Base-by-base conservation (phyloP, 2,888 invertebrate species). In the Cyaniris semiargus region DNA sequence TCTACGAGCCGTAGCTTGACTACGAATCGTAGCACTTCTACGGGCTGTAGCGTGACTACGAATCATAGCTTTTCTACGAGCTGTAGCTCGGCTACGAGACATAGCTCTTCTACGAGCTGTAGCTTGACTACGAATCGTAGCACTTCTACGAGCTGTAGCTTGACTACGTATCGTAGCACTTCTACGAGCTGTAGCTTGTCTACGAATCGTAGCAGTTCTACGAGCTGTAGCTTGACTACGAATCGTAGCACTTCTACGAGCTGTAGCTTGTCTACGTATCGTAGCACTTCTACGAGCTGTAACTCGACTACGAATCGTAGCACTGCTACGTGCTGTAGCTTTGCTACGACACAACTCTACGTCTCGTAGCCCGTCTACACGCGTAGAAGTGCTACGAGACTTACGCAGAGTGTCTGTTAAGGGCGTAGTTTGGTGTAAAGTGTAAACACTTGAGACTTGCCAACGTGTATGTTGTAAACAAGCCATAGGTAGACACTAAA, bases 391-490 rank as follows among this genome's bases (percentile, higher is more conserved):
- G 53, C 18, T 53, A 53, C 53, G 18, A 53, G 53, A 53, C 53
- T 18, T 8, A 7, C 23, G 10, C 4, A 21, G 10, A 23, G 23
- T 60, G 60, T 60, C 60, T 23, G 3, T 13, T 23, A 10, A 8
- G 23, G 21, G 23, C 23, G 60, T 60, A 27, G 10, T 23, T 21
- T 27, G 66, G 27, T 15, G 21, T 27, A 66, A 31, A 66, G 66
- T 66, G 66, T 66, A 66, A 66, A 66, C 66, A 6, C 66, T 31
- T 66, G 31, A 66, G 31, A 66, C 66, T 27, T 6, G 27, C n/a
- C n/a, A n/a, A n/a, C n/a, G n/a, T n/a, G n/a, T n/a, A n/a, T n/a
- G n/a, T n/a, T n/a, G n/a, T n/a, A n/a, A n/a, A n/a, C n/a, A n/a
- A n/a, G n/a, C n/a, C n/a, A n/a, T n/a, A n/a, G n/a, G n/a, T n/a